Percentiles rank a stretch among this genome's conserved stretches.
Evolutionary conservation across 2,797 vertebrate species (phyloP).

Genomic region (Naso thynnoides): DNA sequence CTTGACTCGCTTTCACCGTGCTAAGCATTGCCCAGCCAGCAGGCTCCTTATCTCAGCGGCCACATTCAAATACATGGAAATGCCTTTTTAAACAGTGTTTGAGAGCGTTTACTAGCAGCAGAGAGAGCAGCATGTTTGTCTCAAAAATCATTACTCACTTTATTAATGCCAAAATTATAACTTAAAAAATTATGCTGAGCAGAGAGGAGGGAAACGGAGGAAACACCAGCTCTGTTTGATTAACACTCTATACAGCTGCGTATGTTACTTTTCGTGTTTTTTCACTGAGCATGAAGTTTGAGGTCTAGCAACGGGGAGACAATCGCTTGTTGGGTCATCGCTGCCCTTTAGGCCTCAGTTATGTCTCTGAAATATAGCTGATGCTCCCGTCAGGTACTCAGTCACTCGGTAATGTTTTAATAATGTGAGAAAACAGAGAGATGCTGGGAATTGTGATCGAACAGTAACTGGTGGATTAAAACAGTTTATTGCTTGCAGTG

Average conservation of each 20-base stretch:
- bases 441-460: not conserved
- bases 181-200: too few relatives aligned
- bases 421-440: not conserved
- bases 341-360: too few relatives aligned
- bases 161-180: conserved; percentile 1
- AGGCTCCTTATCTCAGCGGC: conserved; percentile 45
- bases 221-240: too few relatives aligned
- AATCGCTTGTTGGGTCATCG: too few relatives aligned
- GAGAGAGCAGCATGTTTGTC: not conserved
- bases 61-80: conserved; percentile 67
- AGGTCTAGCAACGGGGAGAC: too few relatives aligned
- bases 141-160: conserved; percentile 2
- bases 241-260: too few relatives aligned
- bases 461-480: not conserved
- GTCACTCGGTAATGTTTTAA: too few relatives aligned
- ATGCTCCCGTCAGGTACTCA: too few relatives aligned
- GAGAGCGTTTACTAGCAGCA: not conserved
- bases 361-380: too few relatives aligned
- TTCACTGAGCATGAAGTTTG: too few relatives aligned
- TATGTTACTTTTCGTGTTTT: too few relatives aligned
- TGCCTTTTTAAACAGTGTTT: conserved; percentile 14
- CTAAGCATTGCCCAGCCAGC: conserved; percentile 20
- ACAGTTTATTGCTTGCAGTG: not conserved
- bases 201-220: too few relatives aligned
- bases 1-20: conserved; percentile 13